Base-by-base conservation (phyloP, 2,888 invertebrate species). In the Brachyopa scutellaris region DNA sequence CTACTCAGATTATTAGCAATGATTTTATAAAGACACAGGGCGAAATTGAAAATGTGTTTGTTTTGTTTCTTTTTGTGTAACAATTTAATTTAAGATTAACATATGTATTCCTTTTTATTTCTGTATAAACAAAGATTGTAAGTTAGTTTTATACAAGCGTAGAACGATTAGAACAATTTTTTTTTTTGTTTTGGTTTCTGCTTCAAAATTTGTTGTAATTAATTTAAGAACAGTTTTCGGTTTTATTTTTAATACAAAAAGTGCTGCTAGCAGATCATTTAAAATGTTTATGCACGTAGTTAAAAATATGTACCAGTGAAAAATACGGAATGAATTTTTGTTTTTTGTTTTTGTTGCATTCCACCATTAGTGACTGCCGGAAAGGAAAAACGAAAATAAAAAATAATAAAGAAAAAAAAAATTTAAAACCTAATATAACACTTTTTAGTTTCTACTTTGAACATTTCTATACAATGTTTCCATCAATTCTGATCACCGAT, bases 391-490 rank as follows among this genome's bases (percentile, higher is more conserved):
- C 8, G 9, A 33, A 62, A 36, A 49, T 5, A 26, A 26, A 3
- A 26, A 26, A 6, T 6, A 26, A 26, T 26, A 26, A 26, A 55
- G 42, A 61, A 13, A 29, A 29, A 49, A 69, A 21, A 21, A 53
- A 23, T 36, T 40, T 59, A 70, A 76, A 80, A 70, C 66, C 59
- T 82, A 82, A 77, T 55, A 29, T 53, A 74, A 70, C 69, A 76
- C 51, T 26, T 49, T 70, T 82, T 53, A 76, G 61, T 77, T 82
- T 66, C 66, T 82, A 77, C 36, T 77, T 82, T 82, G 82, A 82
- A 82, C 76, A 82, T 72, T 77, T 72, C 70, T 72, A 53, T 42
- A 53, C 61, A 82, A 66, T 66, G 47, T 77, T 72, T 45, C 77
- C 64, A 82, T 77, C 77, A 76, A 55, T 77, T 82, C 45, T 45